Percentiles rank a stretch among this genome's conserved stretches.
phyloP scores from a whole-genome alignment of 2,797 vertebrate genomes.

The Cuculus canorus region DNA sequence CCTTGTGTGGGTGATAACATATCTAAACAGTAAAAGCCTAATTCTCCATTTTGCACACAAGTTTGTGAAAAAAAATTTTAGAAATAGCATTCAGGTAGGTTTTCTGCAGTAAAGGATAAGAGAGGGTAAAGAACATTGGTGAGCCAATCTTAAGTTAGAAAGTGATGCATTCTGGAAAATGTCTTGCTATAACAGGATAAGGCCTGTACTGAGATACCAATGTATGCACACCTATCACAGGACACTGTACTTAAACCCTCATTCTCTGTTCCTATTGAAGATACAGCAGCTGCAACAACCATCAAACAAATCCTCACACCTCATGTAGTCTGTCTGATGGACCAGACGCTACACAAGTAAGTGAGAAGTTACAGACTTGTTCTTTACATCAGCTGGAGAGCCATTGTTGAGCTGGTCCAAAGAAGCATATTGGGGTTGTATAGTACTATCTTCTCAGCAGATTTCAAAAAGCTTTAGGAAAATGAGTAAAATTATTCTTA shows the following conservation, averaged over 20 bases:
- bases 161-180: not conserved
- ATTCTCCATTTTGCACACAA: not conserved
- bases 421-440: not conserved
- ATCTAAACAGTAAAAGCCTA: not conserved
- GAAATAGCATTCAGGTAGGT: not conserved
- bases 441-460: not conserved
- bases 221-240: not conserved
- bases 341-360: not conserved
- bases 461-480: not conserved
- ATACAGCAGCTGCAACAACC: not conserved
- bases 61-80: not conserved
- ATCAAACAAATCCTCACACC: not conserved
- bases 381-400: not conserved
- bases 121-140: not conserved
- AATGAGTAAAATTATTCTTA: not conserved
- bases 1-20: not conserved
- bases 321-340: not conserved
- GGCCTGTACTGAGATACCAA: not conserved
- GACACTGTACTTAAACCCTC: not conserved
- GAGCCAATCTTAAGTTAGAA: not conserved
- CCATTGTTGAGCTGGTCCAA: not conserved
- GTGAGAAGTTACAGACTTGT: not conserved
- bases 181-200: not conserved
- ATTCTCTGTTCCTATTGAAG: not conserved
- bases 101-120: not conserved